These are phyloP conservation scores for Nymphalis c-album DNA, from an alignment of 2,888 invertebrate genomes.

Conservation along the genomic window DNA sequence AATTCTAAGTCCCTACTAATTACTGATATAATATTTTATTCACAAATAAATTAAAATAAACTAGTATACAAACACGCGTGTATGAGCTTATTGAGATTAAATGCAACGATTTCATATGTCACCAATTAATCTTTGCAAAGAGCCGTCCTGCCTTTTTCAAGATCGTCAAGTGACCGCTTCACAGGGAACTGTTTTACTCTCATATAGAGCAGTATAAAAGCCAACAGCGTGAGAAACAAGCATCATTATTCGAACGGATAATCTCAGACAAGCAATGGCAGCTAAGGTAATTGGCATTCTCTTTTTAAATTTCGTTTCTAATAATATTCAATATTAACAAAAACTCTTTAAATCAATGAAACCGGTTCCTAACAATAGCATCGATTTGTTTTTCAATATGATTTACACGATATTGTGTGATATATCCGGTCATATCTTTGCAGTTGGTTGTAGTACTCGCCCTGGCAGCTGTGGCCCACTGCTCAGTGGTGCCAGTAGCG, in stretches of 20 bases:
- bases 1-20: too few species aligned
- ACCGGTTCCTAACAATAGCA: neutral
- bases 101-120: conserved; percentile 10
- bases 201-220: conserved; percentile 52
- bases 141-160: conserved; percentile 39
- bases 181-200: conserved; percentile 24
- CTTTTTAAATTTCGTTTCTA: conserved; percentile 11
- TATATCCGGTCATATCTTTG: conserved; percentile 42
- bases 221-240: conserved; percentile 36
- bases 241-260: conserved; percentile 59
- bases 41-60: too few species aligned
- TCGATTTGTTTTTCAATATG: conserved; percentile 30
- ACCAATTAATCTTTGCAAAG: conserved; percentile 23
- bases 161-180: conserved; percentile 44
- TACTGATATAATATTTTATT: too few species aligned
- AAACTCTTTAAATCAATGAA: neutral
- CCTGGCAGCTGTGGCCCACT: conserved; percentile 63
- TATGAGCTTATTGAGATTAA: neutral
- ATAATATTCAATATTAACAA: neutral
- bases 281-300: conserved; percentile 51
- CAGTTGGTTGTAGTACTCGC: conserved; percentile 70
- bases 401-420: neutral
- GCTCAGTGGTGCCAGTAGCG: conserved; percentile 75
- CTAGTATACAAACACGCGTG: too few species aligned
- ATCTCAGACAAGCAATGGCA: conserved; percentile 58